Evolutionary conservation across 2,888 invertebrate genomes (phyloP), one percentile per base, ranked within the genome.

Genomic region (Synanthedon vespiformis): DNA sequence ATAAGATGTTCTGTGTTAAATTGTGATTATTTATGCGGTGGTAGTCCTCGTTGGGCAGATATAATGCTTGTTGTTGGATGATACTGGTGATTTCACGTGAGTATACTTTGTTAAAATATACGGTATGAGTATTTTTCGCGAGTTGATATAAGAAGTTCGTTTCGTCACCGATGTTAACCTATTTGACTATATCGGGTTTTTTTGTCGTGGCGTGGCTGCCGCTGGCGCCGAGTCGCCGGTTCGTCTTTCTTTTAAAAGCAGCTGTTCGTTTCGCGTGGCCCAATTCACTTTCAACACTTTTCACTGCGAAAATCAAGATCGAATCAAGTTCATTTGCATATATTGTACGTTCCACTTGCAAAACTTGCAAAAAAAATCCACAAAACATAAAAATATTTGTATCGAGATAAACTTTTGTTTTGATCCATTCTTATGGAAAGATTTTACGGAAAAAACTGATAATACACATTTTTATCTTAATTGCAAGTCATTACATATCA

Each of bases 21-120:
- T 84, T 80, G 86, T 86, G 86, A 85, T 83, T 80, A 85, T 82
- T 80, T 85, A 80, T 76, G 68, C 80, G 80, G 86, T 85, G 86
- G 73, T 78, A 80, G 72, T 78, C 71, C 67, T 71, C 71, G 73
- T 72, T 75, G 81, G 81, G 77, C 80, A 77, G 77, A 77, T 72
- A 83, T 79, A 77, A 79, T 74, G 80, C 70, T 70, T 68, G 69
- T 80, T 77, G 70, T 85, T 85, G 86, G 86, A 87, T 87, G 86
- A 87, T 86, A 84, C 70, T 71, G 72, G 81, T 73, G 68, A 68
- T 72, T 68, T 69, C 65, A 75, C 68, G 86, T 87, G 61, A 85
- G 86, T 85, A 70, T 56, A 53, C 54, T 58, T 65, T 68, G 61
- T 66, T 61, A 64, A 51, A 53, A 48, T 57, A 57, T 59, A 54